Evolutionary conservation across 2,113 vertebrate species (phyloP).

Genomic region (Orthonyx spaldingii): DNA sequence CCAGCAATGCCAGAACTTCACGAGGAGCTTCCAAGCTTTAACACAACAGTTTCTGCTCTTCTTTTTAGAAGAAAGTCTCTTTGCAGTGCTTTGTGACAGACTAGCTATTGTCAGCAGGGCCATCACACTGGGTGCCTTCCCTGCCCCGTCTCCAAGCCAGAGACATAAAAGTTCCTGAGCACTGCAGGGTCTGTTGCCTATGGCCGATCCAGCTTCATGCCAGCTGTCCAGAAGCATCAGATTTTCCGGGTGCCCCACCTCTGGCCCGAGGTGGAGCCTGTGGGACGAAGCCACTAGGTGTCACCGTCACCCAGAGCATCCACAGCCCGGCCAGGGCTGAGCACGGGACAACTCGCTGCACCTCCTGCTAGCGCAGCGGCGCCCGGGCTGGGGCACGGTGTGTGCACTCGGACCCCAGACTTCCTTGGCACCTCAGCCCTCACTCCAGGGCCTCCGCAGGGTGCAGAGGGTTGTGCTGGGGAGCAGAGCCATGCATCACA

Average conservation of each 20-base stretch:
- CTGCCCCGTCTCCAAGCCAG: not conserved
- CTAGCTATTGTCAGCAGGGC: not conserved
- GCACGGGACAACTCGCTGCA: not conserved
- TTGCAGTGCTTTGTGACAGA: not conserved
- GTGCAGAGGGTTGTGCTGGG: not conserved
- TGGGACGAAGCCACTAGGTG: conserved; percentile 13
- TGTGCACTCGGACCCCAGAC: accelerated
- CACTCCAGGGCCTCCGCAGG: accelerated
- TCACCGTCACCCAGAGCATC: not conserved
- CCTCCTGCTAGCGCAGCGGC: accelerated
- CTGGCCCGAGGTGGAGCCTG: not conserved
- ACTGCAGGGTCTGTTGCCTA: accelerated
- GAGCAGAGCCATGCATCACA: not conserved
- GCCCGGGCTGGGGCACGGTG: not conserved
- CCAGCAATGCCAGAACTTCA: not conserved
- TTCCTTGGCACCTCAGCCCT: not conserved
- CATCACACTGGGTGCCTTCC: not conserved
- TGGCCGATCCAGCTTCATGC: not conserved
- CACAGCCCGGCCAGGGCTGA: not conserved
- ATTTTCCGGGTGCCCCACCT: not conserved
- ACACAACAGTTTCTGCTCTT: not conserved
- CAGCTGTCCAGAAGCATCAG: accelerated
- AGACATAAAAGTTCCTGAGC: not conserved
- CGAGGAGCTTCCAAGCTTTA: not conserved
- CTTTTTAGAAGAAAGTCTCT: not conserved